Evolutionary conservation across 2,888 invertebrate species (phyloP), one percentile per base, ranked within the genome.

Genomic region (Synanthedon formicaeformis): DNA sequence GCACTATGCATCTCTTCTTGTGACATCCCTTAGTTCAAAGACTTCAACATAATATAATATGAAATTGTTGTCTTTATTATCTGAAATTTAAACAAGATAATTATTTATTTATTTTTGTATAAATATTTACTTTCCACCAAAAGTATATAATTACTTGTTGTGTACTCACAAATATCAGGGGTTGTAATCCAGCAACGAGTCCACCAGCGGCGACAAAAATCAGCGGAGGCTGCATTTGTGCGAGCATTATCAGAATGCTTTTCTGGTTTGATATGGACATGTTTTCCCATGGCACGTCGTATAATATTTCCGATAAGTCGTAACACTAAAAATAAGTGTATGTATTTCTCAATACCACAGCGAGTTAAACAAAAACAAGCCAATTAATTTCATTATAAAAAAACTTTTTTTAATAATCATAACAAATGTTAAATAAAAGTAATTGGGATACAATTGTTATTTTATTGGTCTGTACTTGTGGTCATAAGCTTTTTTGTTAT

Each of bases 61-160:
- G 69, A 67, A 57, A 69, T 67, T 18, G 66, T 66, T 0, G 71
- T 67, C 60, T 69, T 71, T 48, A 69, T 57, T 34, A 69, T 69
- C 71, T 71, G 67, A 54, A 71, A 71, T 51, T 57, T 58, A 56
- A 55, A 16, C 4, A 27, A n/a, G n/a, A n/a, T n/a, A n/a, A n/a
- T n/a, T n/a, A n/a, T n/a, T n/a, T n/a, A n/a, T n/a, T n/a, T n/a
- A n/a, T n/a, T n/a, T n/a, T n/a, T n/a, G n/a, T 23, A 23, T 23
- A 4, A 23, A 23, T 3, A 4, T 18, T 23, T 23, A 23, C 23
- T 23, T 23, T 4, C 4, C 23, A n/a, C n/a, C n/a, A n/a, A n/a
- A n/a, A n/a, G n/a, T n/a, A n/a, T n/a, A n/a, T n/a, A n/a, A n/a
- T n/a, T n/a, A n/a, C n/a, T n/a, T n/a, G n/a, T n/a, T n/a, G n/a